Evolutionary conservation across 2,113 vertebrate genomes (phyloP).

Genomic region (Dissostichus mawsoni): DNA sequence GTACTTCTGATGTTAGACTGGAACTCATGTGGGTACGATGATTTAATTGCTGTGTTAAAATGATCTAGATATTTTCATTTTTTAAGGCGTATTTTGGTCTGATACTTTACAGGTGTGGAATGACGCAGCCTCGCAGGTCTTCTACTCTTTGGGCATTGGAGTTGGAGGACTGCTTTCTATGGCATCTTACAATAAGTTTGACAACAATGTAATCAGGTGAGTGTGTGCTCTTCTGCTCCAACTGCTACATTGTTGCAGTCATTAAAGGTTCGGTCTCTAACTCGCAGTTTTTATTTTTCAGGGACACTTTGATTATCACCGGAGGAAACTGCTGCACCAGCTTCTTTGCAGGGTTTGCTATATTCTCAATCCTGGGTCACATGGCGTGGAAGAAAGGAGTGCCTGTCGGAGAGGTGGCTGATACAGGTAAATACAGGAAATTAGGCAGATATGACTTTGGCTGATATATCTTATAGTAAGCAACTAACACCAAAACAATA

Average conservation of each 20-base stretch:
- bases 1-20: conserved; percentile 57
- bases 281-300: conserved; percentile 53
- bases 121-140: conserved; percentile 88
- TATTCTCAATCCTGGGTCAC: conserved; percentile 88
- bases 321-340: conserved; percentile 86
- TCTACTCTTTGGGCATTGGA: conserved; percentile 88
- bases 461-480: no score
- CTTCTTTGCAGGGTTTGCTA: conserved; percentile 88
- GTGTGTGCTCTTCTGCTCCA: conserved; percentile 5
- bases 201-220: conserved; percentile 89
- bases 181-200: conserved; percentile 89
- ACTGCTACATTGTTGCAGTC: background rate
- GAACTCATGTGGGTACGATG: background rate
- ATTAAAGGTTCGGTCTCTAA: background rate
- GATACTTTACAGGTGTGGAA: conserved; percentile 84
- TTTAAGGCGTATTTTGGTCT: conserved; percentile 1
- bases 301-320: conserved; percentile 86
- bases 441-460: no score
- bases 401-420: conserved; percentile 84
- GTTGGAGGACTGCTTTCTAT: conserved; percentile 88
- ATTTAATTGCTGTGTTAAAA: background rate
- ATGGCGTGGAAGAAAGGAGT: conserved; percentile 88
- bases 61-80: background rate
- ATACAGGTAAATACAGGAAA: conserved; percentile 82
- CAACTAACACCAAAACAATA: no score